A percentile compares a stretch with the other conserved stretches of the same genome.
phyloP scores from a whole-genome alignment of 2,797 vertebrate species.

The Emydoidea blandingii region DNA sequence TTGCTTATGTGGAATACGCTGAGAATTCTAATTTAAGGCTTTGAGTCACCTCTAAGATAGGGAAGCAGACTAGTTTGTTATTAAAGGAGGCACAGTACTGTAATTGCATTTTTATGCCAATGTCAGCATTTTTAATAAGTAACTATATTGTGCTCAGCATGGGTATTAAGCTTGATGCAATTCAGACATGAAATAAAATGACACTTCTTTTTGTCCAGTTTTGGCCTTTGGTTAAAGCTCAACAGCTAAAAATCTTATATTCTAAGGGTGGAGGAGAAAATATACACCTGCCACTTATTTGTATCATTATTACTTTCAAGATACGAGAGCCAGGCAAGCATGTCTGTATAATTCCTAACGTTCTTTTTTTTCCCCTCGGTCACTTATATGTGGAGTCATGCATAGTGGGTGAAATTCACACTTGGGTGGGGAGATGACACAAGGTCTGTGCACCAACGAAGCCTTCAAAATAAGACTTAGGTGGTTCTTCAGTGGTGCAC shows the following conservation, averaged over 20 bases:
- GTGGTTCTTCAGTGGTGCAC: neutral
- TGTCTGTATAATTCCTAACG: neutral
- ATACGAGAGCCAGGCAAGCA: neutral
- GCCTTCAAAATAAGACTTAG: neutral
- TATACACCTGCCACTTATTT: neutral
- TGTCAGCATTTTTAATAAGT: constrained; percentile 69
- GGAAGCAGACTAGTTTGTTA: constrained; percentile 34
- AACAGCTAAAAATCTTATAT: constrained; percentile 16
- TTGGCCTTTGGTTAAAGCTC: constrained; percentile 34
- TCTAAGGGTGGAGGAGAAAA: neutral
- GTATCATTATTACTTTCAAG: neutral
- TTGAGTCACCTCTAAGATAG: constrained; percentile 60
- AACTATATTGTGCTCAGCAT: constrained; percentile 42
- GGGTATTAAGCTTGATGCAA: constrained; percentile 42
- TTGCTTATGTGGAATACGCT: constrained; percentile 33
- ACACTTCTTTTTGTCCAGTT: constrained; percentile 38
- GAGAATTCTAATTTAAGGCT: constrained; percentile 65
- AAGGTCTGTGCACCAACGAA: neutral
- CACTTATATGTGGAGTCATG: neutral
- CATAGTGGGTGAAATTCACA: neutral
- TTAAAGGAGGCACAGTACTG: constrained; percentile 62
- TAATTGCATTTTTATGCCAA: constrained; percentile 70
- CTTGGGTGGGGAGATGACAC: neutral
- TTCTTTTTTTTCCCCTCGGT: neutral
- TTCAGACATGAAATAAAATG: constrained; percentile 4